Conservation (phyloP, 2,888 invertebrate species). For the Erebia palarica region DNA sequence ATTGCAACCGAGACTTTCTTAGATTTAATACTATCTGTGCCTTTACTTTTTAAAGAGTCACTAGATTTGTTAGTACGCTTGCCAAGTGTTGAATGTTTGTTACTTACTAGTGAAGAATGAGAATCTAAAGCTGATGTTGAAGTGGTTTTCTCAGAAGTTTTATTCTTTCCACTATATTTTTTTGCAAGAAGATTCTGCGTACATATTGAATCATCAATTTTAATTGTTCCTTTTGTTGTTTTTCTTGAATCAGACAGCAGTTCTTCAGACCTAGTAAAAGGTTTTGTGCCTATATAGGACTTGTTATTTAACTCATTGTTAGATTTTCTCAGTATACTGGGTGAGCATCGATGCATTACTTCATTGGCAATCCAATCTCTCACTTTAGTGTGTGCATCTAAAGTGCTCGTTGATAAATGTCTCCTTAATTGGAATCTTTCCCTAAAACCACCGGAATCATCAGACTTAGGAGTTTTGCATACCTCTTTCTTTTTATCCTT, state of each 20-base stretch:
- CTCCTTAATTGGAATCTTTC: constrained; percentile 85
- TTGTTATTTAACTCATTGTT: constrained; percentile 66
- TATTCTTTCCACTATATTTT: constrained; percentile 56
- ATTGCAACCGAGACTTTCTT: constrained; percentile 89
- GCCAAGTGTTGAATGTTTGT: constrained; percentile 58
- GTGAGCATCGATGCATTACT: constrained; percentile 87
- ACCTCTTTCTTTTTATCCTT: constrained; percentile 80
- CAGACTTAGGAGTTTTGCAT: constrained; percentile 81
- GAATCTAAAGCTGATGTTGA: constrained; percentile 75
- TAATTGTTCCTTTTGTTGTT: constrained; percentile 52
- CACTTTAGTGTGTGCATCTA: constrained; percentile 93
- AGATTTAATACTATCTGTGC: constrained; percentile 73
- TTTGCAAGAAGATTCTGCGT: constrained; percentile 53
- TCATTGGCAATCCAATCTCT: constrained; percentile 93
- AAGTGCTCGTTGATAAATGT: constrained; percentile 89
- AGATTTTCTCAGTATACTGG: constrained; percentile 83
- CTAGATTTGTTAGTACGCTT: constrained; percentile 67
- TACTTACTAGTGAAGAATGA: constrained; percentile 68
- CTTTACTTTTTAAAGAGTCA: constrained; percentile 72
- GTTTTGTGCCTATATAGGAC: constrained; percentile 54
- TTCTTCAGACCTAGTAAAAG: constrained; percentile 75
- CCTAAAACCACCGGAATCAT: constrained; percentile 81
- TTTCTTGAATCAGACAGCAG: constrained; percentile 65
- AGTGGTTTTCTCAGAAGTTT: constrained; percentile 75
- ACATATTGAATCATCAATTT: constrained; percentile 48